A percentile compares a stretch with the other conserved stretches of the same genome.
Evolutionary conservation across 2,888 invertebrate species (phyloP).

Genomic region (Zootermopsis nevadensis): DNA sequence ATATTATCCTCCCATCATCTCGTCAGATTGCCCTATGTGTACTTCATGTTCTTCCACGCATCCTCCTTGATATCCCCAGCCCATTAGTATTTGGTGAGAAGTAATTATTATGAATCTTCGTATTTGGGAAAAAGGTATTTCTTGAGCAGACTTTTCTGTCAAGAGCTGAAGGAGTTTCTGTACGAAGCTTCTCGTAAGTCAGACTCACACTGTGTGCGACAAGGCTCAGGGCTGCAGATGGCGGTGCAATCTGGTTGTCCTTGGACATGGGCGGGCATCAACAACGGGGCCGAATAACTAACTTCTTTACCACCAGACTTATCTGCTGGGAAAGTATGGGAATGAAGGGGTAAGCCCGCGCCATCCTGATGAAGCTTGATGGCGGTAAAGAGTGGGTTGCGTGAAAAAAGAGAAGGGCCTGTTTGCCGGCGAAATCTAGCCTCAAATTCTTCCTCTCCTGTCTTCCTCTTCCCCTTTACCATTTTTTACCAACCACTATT

Average conservation of each 20-base stretch:
- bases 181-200: too few relatives aligned
- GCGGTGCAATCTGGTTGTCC: conserved; percentile 30
- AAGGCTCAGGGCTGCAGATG: conserved; percentile 22
- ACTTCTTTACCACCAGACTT: background rate
- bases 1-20: too few relatives aligned
- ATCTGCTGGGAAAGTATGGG: conserved; percentile 34
- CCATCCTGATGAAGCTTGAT: conserved; percentile 22
- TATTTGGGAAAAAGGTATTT: background rate
- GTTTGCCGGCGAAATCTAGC: conserved; percentile 30
- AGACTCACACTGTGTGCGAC: background rate
- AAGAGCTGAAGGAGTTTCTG: too few relatives aligned
- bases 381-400: conserved; percentile 31
- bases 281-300: background rate
- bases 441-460: background rate
- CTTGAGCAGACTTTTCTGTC: too few relatives aligned
- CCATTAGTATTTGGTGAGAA: too few relatives aligned
- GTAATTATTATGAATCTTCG: too few relatives aligned
- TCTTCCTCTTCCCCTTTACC: background rate
- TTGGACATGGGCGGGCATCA: conserved; percentile 4
- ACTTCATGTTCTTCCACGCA: too few relatives aligned
- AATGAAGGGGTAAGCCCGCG: conserved; percentile 34
- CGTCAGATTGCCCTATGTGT: too few relatives aligned
- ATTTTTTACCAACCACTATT: conserved; percentile 37
- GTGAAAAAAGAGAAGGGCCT: background rate
- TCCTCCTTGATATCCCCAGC: too few relatives aligned